These are phyloP conservation scores for Nephrotoma flavescens DNA, from an alignment of 2,888 invertebrate genomes.

Conservation along the genomic window DNA sequence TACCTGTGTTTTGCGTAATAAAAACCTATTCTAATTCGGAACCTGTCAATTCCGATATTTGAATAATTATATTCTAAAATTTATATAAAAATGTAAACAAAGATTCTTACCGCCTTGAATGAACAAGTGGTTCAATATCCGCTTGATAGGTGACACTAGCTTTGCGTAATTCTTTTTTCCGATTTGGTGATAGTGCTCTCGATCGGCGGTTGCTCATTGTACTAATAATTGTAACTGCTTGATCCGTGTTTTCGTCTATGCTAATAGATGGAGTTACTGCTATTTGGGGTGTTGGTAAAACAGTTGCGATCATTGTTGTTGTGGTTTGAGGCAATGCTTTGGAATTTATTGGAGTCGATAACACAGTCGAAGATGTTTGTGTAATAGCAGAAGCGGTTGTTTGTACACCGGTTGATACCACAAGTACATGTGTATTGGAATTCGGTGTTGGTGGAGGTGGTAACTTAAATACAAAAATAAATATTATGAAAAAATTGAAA, in stretches of 20 bases:
- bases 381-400: slow-evolving; percentile 9
- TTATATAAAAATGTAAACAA: background rate
- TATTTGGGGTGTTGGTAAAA: slow-evolving; percentile 33
- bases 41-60: too few species aligned
- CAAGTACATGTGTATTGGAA: background rate
- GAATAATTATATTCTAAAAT: too few species aligned
- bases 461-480: background rate
- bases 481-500: background rate
- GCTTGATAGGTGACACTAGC: slow-evolving; percentile 3
- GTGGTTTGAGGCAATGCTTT: background rate
- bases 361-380: slow-evolving; percentile 8
- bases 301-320: background rate
- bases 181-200: slow-evolving; percentile 32
- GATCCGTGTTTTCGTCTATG: slow-evolving; percentile 23
- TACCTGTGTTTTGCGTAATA: too few species aligned
- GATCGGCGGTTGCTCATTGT: slow-evolving; percentile 21
- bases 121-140: slow-evolving; percentile 11
- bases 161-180: slow-evolving; percentile 23
- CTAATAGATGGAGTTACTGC: slow-evolving; percentile 41
- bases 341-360: background rate
- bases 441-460: slow-evolving; percentile 8
- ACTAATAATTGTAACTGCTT: slow-evolving; percentile 24
- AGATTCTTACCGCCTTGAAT: slow-evolving; percentile 11
- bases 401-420: background rate
- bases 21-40: too few species aligned